Evolutionary conservation across 2,888 invertebrate genomes (phyloP), one percentile per base, ranked within the genome.

Genomic region (Leptopilina myrica): DNA sequence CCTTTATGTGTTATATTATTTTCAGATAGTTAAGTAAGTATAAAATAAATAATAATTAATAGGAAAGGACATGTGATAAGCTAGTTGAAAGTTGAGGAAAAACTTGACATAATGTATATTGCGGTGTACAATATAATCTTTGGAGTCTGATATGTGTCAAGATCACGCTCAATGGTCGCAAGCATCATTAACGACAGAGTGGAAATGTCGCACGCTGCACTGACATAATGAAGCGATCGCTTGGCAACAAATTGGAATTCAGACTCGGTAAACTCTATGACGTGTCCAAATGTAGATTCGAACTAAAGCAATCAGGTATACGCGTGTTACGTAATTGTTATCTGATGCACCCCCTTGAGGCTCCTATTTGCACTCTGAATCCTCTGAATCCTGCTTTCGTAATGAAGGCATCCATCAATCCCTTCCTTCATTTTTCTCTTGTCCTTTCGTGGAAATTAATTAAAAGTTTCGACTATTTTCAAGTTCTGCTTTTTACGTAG

Each of bases 231-330:
- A 83, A 85, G 83, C 80, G 77, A 82, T 81, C 76, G 78, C 53
- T 80, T 66, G 80, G 53, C 76, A 81, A 81, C 80, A 81, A 84
- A 86, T 85, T 84, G 83, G 80, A 81, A 78, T 80, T 67, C 66
- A 80, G 76, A 79, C 80, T 80, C 80, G 82, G 84, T 81, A 81
- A 79, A 85, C 79, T 78, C 83, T 81, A 79, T 78, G 81, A 82
- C 78, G 77, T 78, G 82, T 82, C 79, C 82, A 84, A 49, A 80
- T 77, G 82, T 79, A 64, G 77, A 81, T 73, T 81, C 80, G 79
- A 78, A 81, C 81, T 78, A 79, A 85, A 88, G 85, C 87, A 88
- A 90, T 89, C 89, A 89, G 85, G 83, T 84, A 85, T 88, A 89
- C 88, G 87, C 84, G 85, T 86, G 87, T 90, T 87, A 85, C 84